Evolutionary conservation across 2,113 vertebrate genomes (phyloP).

Genomic region (Struthio camelus): DNA sequence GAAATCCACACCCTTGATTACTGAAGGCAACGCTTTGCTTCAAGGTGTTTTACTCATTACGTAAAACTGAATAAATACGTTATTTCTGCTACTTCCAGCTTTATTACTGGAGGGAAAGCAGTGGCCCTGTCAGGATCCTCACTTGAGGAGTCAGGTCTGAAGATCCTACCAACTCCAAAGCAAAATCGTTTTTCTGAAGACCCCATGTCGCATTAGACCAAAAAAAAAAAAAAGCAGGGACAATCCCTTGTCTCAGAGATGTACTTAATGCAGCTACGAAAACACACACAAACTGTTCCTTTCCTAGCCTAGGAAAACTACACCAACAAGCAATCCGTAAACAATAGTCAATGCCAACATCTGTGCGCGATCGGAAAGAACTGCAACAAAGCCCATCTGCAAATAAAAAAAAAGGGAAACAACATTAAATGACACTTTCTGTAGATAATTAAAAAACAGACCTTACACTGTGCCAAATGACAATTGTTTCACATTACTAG

Average conservation of each 20-base stretch:
- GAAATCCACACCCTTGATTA: background rate
- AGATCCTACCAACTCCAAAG: background rate
- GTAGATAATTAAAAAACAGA: background rate
- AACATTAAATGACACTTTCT: slow-evolving; percentile 28
- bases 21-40: background rate
- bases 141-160: background rate
- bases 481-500: background rate
- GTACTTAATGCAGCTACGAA: background rate
- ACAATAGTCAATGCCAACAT: slow-evolving; percentile 62
- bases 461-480: slow-evolving; percentile 3
- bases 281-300: slow-evolving; percentile 35
- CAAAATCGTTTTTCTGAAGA: background rate
- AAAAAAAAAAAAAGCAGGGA: background rate
- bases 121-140: background rate
- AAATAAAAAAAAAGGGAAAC: background rate
- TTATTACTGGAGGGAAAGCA: background rate
- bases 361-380: slow-evolving; percentile 33
- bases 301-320: background rate
- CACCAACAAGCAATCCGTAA: background rate
- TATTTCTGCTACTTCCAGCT: background rate
- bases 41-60: background rate
- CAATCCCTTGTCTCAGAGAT: background rate
- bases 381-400: slow-evolving; percentile 27
- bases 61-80: background rate
- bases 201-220: background rate